These are phyloP conservation scores for Anhinga anhinga DNA, from an alignment of 2,113 vertebrate species.

Conservation along the genomic window DNA sequence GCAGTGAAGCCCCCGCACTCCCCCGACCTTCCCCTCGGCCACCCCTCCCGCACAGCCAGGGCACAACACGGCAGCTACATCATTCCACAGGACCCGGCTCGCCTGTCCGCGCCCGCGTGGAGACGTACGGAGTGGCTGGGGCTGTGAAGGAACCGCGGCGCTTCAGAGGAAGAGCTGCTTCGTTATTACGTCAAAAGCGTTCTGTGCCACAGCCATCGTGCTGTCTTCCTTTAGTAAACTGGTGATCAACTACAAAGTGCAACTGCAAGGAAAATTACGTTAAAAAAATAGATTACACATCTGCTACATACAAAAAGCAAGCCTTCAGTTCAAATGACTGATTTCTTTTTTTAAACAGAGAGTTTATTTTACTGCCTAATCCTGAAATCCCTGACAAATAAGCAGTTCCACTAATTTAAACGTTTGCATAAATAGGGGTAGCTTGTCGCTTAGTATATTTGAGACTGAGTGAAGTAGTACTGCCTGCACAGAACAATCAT, in stretches of 20 bases:
- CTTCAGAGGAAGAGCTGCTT: neutral
- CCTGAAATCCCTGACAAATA: slow-evolving; percentile 38
- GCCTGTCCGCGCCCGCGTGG: accelerated
- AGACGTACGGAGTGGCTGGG: accelerated
- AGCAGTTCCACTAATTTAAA: neutral
- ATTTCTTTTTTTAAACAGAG: neutral
- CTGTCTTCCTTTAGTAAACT: neutral
- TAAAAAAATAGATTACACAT: slow-evolving; percentile 13
- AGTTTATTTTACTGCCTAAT: slow-evolving; percentile 8
- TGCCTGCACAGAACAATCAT: slow-evolving; percentile 10
- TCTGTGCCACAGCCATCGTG: accelerated
- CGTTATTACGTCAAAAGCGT: neutral
- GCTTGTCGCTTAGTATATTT: neutral
- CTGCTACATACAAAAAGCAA: slow-evolving; percentile 1
- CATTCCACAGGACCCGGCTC: accelerated
- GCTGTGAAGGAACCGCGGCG: neutral
- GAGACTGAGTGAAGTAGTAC: neutral
- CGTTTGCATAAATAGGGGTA: slow-evolving; percentile 35
- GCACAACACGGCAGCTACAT: accelerated
- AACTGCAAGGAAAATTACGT: neutral
- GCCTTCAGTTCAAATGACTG: neutral
- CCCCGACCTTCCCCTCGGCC: neutral
- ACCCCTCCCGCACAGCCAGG: accelerated
- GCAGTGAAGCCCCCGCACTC: neutral
- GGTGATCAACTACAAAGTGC: neutral